Conservation (phyloP, 2,888 invertebrate species). For the Cheilosia pagana region DNA sequence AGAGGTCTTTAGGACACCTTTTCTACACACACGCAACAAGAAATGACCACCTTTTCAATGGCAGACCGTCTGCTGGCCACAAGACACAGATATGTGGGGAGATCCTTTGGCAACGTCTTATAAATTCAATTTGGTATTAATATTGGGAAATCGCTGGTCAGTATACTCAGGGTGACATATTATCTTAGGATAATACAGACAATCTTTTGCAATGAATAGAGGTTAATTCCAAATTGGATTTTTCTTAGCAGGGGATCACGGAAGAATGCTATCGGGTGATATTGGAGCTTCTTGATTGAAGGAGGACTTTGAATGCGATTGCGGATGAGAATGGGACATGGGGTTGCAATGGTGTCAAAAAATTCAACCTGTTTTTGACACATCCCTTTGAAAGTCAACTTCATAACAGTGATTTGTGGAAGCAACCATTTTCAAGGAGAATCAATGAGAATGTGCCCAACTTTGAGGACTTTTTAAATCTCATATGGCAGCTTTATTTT, state of each 20-base stretch:
- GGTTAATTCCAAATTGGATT: conserved; percentile 72
- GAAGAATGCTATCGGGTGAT: not conserved
- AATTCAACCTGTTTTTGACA: no score
- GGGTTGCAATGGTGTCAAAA: no score
- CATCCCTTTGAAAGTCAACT: no score
- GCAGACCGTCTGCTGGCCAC: conserved; percentile 47
- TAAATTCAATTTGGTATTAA: conserved; percentile 71
- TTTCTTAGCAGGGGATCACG: not conserved
- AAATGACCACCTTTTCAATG: conserved; percentile 67
- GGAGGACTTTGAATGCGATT: no score
- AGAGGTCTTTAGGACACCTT: conserved; percentile 74
- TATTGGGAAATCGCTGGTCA: conserved; percentile 47
- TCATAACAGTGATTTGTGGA: no score
- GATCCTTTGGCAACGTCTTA: conserved; percentile 14
- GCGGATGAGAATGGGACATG: no score
- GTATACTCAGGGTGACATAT: conserved; percentile 21
- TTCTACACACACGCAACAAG: conserved; percentile 69
- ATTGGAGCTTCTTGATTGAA: not conserved
- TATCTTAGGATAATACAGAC: conserved; percentile 60
- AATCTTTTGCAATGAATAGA: conserved; percentile 48
- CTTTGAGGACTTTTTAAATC: no score
- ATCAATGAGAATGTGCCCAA: no score
- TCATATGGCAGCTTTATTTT: no score
- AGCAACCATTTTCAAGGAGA: no score
- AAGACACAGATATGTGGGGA: conserved; percentile 4